Conservation (phyloP, 2,888 invertebrate genomes). For the Ommatoiulus sabulosus region DNA sequence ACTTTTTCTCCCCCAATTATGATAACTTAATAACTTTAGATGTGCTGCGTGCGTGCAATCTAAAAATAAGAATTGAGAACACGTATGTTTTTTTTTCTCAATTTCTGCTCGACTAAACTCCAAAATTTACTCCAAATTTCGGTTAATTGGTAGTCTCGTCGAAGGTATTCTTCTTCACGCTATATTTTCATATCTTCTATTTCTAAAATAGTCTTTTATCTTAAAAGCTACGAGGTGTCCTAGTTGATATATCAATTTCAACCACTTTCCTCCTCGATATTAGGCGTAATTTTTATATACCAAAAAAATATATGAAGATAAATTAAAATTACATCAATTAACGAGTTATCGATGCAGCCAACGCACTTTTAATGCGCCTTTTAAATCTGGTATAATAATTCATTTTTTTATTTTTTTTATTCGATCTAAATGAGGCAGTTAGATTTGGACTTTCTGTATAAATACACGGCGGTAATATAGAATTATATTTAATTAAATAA, state of each 20-base stretch:
- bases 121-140: not conserved
- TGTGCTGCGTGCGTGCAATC: not conserved
- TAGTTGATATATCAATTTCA: not conserved
- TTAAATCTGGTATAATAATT: not conserved
- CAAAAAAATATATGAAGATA: not conserved
- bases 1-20: not conserved
- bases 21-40: not conserved
- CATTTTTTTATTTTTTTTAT: not conserved
- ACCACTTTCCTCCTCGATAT: not conserved
- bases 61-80: not conserved
- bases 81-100: not conserved
- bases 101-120: not conserved
- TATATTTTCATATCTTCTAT: not conserved
- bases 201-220: not conserved
- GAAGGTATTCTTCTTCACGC: not conserved
- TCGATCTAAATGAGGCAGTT: slow-evolving; percentile 9
- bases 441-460: not conserved
- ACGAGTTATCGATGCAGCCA: not conserved
- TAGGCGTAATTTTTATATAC: not conserved
- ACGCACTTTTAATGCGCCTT: slow-evolving; percentile 1
- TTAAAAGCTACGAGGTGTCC: not conserved
- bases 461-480: not conserved
- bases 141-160: not conserved
- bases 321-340: not conserved
- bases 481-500: too few relatives aligned